These are phyloP conservation scores for Porites evermanni DNA, from an alignment of 92 coral and sea anemone genomes.

Conservation along the genomic window DNA sequence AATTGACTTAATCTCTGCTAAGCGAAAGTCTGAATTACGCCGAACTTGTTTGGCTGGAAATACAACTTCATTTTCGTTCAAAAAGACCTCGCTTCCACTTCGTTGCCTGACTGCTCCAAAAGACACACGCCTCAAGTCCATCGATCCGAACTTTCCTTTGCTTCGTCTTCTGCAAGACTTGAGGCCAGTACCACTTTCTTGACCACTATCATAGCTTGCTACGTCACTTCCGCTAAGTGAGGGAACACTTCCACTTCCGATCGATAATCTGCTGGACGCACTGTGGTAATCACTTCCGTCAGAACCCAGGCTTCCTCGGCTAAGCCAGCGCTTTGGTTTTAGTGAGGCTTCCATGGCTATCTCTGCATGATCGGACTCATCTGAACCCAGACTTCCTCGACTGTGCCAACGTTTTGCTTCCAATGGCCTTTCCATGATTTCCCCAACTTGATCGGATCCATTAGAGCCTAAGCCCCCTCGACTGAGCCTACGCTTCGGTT, in stretches of 20 bases:
- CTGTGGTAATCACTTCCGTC: constrained; percentile 53
- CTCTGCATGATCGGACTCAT: constrained; percentile 23
- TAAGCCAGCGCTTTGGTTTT: constrained; percentile 44
- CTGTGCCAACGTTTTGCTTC: constrained; percentile 48
- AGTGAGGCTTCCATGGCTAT: constrained; percentile 21
- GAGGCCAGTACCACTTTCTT: constrained; percentile 4
- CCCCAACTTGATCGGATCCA: constrained; percentile 26
- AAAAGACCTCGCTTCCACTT: constrained; percentile 22
- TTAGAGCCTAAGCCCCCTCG: constrained; percentile 23
- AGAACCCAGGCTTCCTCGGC: constrained; percentile 47
- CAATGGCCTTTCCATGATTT: background rate
- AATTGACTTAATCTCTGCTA: constrained; percentile 55
- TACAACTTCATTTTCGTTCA: constrained; percentile 14
- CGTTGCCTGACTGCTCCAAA: constrained; percentile 30
- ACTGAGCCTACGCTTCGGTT: constrained; percentile 53
- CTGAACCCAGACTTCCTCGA: constrained; percentile 50
- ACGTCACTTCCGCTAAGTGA: constrained; percentile 53
- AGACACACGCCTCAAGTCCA: constrained; percentile 45
- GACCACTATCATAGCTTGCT: constrained; percentile 39
- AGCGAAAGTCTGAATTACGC: constrained; percentile 44
- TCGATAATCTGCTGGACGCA: constrained; percentile 27
- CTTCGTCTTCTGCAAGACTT: constrained; percentile 23
- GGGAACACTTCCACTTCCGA: constrained; percentile 32
- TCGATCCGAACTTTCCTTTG: constrained; percentile 25
- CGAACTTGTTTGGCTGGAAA: constrained; percentile 42